Base-by-base conservation (phyloP, 2,888 invertebrate species). In the Microplitis manilae region DNA sequence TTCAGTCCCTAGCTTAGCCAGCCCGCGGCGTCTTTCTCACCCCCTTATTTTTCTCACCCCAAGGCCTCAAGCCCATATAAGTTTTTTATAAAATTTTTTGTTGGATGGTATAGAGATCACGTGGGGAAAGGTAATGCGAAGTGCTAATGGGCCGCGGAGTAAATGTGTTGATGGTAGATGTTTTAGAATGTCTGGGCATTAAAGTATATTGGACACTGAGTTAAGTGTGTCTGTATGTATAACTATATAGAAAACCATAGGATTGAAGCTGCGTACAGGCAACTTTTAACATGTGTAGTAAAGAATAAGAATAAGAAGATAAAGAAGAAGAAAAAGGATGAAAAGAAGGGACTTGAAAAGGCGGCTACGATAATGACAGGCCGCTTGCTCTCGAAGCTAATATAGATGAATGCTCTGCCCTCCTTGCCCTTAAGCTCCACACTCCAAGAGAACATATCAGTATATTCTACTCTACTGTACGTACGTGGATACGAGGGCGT, bases 341-440 rank as follows among this genome's bases (percentile, higher is more conserved):
- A 68, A 65, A 75, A 71, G 78, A 77, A 62, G 68, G 60, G 74
- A 77, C 77, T 68, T 67, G 78, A 77, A 79, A 76, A 79, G 82
- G 81, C 87, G 88, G 89, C 87, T 85, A 86, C 88, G 89, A 87
- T 90, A 90, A 90, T 90, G 89, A 90, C 90, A 90, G 89, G 88
- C 90, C 89, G 88, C 88, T 86, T 87, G 89, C 88, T 90, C 87
- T 89, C 89, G 89, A 86, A 90, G 90, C 90, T 90, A 90, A 90
- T 90, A 89, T 88, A 90, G 89, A 90, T 89, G 89, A 90, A 89
- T 90, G 90, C 90, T 86, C 87, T 87, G 87, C 87, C 88, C 88
- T 88, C 86, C 86, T 88, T 87, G 87, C 87, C 88, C 87, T 85
- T 85, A 86, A 87, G 89, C 84, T 84, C 85, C 75, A 80, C 80